These are phyloP conservation scores for Cephus pulcher DNA, from an alignment of 2,888 invertebrate species.

Conservation along the genomic window DNA sequence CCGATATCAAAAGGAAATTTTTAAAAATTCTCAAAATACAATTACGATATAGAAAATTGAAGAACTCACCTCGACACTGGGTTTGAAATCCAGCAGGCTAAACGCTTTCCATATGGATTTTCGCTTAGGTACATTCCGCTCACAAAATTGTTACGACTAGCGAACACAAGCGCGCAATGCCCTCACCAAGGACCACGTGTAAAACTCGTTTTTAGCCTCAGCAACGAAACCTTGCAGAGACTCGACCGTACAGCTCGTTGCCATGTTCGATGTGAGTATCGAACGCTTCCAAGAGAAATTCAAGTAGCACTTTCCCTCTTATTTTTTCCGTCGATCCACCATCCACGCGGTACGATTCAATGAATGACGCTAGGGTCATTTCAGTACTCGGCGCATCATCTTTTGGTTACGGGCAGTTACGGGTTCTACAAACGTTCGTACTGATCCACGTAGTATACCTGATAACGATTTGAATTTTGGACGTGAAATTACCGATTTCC, in stretches of 20 bases:
- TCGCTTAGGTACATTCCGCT: slow-evolving; percentile 5
- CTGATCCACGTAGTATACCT: slow-evolving; percentile 50
- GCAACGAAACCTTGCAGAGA: neutral
- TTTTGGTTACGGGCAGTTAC: slow-evolving; percentile 29
- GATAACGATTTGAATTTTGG: slow-evolving; percentile 29
- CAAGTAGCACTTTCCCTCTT: neutral
- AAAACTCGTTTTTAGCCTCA: slow-evolving; percentile 22
- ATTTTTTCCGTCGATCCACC: slow-evolving; percentile 1
- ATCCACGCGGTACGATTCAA: neutral
- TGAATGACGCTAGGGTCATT: slow-evolving; percentile 51
- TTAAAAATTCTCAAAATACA: neutral
- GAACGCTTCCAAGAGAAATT: neutral
- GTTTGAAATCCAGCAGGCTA: neutral
- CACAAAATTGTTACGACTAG: slow-evolving; percentile 15
- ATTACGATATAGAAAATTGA: neutral
- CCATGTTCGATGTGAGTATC: neutral
- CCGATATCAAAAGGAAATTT: neutral
- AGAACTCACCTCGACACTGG: neutral
- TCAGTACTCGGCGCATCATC: slow-evolving; percentile 45
- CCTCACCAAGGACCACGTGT: slow-evolving; percentile 32
- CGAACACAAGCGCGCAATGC: slow-evolving; percentile 37
- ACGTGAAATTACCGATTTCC: neutral
- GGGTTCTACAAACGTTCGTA: slow-evolving; percentile 34
- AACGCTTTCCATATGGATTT: neutral
- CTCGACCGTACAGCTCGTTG: neutral